These are phyloP conservation scores for Drosophila emarginata DNA, from an alignment of 2,888 invertebrate genomes.

Conservation along the genomic window DNA sequence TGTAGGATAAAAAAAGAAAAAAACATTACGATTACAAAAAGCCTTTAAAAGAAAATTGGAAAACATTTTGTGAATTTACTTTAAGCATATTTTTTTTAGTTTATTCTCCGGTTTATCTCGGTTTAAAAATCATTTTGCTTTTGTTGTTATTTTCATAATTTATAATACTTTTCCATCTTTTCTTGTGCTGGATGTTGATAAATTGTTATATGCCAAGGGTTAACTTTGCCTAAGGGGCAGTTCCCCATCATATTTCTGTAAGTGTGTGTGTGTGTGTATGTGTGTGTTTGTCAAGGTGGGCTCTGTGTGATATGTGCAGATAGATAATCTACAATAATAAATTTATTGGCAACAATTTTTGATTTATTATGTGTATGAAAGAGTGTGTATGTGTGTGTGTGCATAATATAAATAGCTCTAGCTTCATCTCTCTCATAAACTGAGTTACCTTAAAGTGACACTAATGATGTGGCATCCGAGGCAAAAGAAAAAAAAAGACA, in stretches of 20 bases:
- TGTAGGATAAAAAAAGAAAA: neutral
- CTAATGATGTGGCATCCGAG: constrained; percentile 59
- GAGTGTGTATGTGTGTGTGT: constrained; percentile 29
- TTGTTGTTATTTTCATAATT: constrained; percentile 43
- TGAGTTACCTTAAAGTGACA: constrained; percentile 50
- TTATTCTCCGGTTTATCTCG: neutral
- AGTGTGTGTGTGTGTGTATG: neutral
- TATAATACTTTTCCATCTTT: constrained; percentile 44
- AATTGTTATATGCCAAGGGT: constrained; percentile 57
- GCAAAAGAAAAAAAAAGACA: neutral
- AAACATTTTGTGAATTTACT: constrained; percentile 7
- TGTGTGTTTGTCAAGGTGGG: constrained; percentile 59
- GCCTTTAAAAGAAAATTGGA: constrained; percentile 18
- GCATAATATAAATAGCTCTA: constrained; percentile 65
- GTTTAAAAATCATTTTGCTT: constrained; percentile 8
- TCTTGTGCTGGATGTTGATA: constrained; percentile 64
- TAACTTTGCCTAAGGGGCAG: constrained; percentile 46
- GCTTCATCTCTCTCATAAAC: constrained; percentile 16
- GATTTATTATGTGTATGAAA: constrained; percentile 62
- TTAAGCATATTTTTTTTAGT: neutral
- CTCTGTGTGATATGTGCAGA: constrained; percentile 41
- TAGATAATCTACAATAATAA: constrained; percentile 73
- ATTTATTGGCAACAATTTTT: constrained; percentile 72
- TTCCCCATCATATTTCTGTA: constrained; percentile 19
- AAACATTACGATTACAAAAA: neutral